A percentile compares a stretch with the other conserved stretches of the same genome.
These are phyloP conservation scores for Labroides dimidiatus DNA, from an alignment of 2,797 vertebrate genomes.

Conservation along the genomic window DNA sequence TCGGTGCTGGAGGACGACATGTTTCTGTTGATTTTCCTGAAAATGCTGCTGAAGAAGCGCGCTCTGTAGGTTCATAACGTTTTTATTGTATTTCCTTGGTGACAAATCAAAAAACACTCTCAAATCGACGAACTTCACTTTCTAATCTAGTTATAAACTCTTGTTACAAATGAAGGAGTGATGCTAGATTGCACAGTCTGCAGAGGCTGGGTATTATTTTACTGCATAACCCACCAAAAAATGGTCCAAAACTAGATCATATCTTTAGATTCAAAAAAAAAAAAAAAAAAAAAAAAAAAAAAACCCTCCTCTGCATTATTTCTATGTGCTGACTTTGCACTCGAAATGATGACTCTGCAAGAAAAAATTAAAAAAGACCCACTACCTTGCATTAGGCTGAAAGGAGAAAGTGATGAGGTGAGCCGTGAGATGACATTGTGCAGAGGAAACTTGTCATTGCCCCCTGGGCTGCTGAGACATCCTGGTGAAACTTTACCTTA, in stretches of 20 bases:
- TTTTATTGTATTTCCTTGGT: not conserved
- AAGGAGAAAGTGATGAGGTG: conserved; percentile 37
- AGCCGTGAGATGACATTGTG: conserved; percentile 25
- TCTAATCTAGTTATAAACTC: not conserved
- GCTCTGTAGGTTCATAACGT: not conserved
- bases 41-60: not conserved
- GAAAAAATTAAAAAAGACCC: conserved; percentile 12
- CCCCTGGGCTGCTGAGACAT: not conserved
- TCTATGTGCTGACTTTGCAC: conserved; percentile 44
- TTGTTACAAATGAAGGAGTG: not conserved
- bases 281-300: conserved; percentile 11
- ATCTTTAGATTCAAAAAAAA: conserved; percentile 35
- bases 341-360: conserved; percentile 48
- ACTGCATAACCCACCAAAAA: not conserved
- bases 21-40: not conserved
- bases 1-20: not conserved
- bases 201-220: conserved; percentile 10
- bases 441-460: conserved; percentile 9
- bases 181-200: conserved; percentile 8
- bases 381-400: conserved; percentile 10
- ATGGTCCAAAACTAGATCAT: conserved; percentile 15
- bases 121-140: not conserved
- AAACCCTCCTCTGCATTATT: conserved; percentile 16
- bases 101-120: not conserved
- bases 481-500: not conserved